These are phyloP conservation scores for Colaptes auratus DNA, from an alignment of 2,113 vertebrate species.

Conservation along the genomic window DNA sequence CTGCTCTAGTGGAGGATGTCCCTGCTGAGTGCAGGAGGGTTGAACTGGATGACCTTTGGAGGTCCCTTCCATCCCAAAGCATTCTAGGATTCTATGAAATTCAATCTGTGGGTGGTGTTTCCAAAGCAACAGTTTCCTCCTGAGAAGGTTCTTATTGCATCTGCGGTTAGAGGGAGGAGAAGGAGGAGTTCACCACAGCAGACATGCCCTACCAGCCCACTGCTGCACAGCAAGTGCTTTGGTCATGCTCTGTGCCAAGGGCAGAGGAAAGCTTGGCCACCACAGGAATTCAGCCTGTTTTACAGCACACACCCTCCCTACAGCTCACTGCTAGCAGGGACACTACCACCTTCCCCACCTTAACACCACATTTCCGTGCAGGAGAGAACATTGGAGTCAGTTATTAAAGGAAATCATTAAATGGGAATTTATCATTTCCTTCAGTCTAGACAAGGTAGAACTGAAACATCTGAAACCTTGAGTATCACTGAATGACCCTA, in stretches of 20 bases:
- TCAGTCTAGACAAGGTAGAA: not conserved
- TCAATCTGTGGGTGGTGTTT: not conserved
- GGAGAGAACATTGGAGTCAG: not conserved
- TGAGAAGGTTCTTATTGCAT: not conserved
- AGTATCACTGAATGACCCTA: not conserved
- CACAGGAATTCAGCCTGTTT: not conserved
- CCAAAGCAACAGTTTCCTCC: not conserved
- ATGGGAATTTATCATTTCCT: not conserved
- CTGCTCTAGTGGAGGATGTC: too few relatives aligned
- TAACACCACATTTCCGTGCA: not conserved
- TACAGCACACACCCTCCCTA: not conserved
- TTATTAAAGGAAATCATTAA: not conserved
- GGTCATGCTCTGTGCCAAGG: not conserved
- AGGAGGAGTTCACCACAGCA: not conserved
- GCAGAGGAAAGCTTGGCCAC: not conserved
- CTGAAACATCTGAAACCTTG: not conserved
- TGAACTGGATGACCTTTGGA: too few relatives aligned
- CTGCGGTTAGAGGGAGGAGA: not conserved
- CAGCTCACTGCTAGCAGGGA: not conserved
- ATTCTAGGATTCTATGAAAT: not conserved
- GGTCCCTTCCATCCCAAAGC: too few relatives aligned
- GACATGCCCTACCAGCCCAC: not conserved
- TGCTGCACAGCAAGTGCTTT: not conserved
- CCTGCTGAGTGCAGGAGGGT: too few relatives aligned
- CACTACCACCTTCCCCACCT: fast-evolving